These are phyloP conservation scores for Aratinga solstitialis DNA, from an alignment of 2,797 vertebrate genomes.

Conservation along the genomic window DNA sequence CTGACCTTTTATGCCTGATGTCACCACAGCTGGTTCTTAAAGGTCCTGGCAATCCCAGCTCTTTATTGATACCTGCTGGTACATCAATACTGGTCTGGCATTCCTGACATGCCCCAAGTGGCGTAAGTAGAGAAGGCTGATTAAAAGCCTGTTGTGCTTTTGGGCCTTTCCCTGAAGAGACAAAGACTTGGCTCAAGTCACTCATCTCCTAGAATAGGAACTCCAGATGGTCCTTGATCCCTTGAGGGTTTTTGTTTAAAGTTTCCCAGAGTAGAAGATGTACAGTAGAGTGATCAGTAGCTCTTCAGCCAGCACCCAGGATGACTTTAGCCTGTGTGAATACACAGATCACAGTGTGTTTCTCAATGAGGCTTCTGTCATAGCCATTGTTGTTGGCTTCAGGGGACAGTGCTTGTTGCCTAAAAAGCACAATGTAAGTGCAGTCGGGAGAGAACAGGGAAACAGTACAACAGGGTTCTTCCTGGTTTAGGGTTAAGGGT, in stretches of 20 bases:
- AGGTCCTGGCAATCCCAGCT: neutral
- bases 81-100: neutral
- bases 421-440: neutral
- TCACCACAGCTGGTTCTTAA: neutral
- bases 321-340: neutral
- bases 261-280: neutral
- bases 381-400: fast-evolving
- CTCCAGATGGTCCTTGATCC: neutral
- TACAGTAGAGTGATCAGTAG: neutral
- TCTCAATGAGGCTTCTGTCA: neutral
- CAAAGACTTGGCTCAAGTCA: neutral
- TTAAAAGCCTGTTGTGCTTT: neutral
- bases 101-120: neutral
- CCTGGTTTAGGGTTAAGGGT: neutral
- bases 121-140: neutral
- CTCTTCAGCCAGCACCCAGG: neutral
- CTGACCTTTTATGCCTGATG: neutral
- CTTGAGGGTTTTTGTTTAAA: neutral
- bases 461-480: neutral
- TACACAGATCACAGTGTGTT: neutral
- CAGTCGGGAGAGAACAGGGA: neutral
- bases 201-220: neutral
- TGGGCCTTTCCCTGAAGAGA: neutral
- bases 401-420: neutral
- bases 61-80: neutral